phyloP scores from a whole-genome alignment of 37 sponge, comb jelly and placozoan species.

The Dysidea cf. avara region DNA sequence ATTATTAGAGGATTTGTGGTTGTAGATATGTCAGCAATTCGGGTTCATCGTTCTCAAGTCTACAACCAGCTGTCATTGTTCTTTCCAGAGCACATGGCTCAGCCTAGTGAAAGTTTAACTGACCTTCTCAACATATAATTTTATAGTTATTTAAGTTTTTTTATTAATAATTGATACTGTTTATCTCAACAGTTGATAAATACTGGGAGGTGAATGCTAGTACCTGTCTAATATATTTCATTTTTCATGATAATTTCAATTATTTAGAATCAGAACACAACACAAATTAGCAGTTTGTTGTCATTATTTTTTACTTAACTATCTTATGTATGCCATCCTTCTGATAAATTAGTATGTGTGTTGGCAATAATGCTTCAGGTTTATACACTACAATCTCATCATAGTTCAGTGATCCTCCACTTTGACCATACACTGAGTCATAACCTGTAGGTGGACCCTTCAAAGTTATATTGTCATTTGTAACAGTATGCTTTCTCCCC shows the following conservation, averaged over 20 bases:
- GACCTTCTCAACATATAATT: slow-evolving; percentile 44
- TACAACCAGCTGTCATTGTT: slow-evolving; percentile 34
- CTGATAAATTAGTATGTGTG: slow-evolving; percentile 62
- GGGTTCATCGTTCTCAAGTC: slow-evolving; percentile 11
- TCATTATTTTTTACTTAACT: too few relatives aligned
- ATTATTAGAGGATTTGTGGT: neutral
- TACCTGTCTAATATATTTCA: too few relatives aligned
- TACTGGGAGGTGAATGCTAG: too few relatives aligned
- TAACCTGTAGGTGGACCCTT: slow-evolving; percentile 57
- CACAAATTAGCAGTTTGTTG: too few relatives aligned
- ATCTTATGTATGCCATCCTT: slow-evolving; percentile 57
- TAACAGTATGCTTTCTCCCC: slow-evolving; percentile 51
- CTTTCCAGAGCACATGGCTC: slow-evolving; percentile 59
- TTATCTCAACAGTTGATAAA: too few relatives aligned
- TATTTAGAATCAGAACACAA: too few relatives aligned
- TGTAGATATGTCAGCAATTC: neutral
- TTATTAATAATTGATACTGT: too few relatives aligned
- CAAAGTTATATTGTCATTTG: slow-evolving; percentile 20
- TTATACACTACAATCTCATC: slow-evolving; percentile 64
- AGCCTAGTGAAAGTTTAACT: slow-evolving; percentile 36
- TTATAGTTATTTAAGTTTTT: too few relatives aligned
- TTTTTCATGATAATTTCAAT: too few relatives aligned
- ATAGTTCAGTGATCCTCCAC: slow-evolving; percentile 40
- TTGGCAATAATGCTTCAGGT: slow-evolving; percentile 51
- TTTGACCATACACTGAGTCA: slow-evolving; percentile 59